These are phyloP conservation scores for Ostrea edulis DNA, from an alignment of 1,140 invertebrate species.

Conservation along the genomic window DNA sequence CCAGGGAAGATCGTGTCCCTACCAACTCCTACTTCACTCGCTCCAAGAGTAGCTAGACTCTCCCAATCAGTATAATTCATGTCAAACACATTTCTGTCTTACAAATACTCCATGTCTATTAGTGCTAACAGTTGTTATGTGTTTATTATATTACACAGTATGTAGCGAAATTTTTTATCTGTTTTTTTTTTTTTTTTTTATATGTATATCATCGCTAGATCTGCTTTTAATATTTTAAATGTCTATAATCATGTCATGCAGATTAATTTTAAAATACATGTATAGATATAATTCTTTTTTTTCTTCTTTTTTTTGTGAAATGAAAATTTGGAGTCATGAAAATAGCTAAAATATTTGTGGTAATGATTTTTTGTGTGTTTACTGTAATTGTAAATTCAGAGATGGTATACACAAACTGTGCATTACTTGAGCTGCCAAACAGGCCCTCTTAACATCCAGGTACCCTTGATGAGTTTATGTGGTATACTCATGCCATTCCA, in stretches of 20 bases:
- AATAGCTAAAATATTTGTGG: too few species aligned
- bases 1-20: neutral
- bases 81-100: neutral
- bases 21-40: neutral
- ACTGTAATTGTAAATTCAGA: too few species aligned
- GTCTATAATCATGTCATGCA: neutral
- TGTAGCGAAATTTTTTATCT: neutral
- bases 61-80: neutral
- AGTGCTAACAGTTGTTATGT: neutral
- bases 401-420: too few species aligned
- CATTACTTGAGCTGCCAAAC: too few species aligned
- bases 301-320: neutral
- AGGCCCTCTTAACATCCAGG: too few species aligned
- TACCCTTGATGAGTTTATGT: too few species aligned
- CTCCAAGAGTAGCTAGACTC: neutral
- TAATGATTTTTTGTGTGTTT: too few species aligned
- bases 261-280: neutral
- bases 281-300: neutral
- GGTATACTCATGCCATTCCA: too few species aligned
- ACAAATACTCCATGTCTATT: neutral
- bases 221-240: neutral
- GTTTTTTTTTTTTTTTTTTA: neutral
- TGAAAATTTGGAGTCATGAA: neutral
- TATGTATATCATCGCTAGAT: neutral
- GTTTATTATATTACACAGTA: neutral